phyloP scores from a whole-genome alignment of 2,888 invertebrate genomes.

The Falcaria lacertinaria region DNA sequence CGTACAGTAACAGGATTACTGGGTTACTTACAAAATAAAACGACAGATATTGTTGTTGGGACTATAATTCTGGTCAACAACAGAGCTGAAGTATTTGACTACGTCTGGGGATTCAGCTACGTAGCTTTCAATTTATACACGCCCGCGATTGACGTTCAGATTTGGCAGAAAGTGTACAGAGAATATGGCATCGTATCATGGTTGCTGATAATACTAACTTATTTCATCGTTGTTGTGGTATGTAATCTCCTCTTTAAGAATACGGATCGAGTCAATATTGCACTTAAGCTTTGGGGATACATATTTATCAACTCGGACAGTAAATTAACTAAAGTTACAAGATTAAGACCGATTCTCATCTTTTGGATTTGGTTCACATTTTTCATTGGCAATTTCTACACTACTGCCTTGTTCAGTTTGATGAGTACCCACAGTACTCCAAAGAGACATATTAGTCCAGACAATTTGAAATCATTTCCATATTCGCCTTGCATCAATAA shows the following conservation, averaged over 20 bases:
- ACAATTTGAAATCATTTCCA: constrained; percentile 26
- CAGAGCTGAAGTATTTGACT: constrained; percentile 45
- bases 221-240: constrained; percentile 21
- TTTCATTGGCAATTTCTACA: constrained; percentile 51
- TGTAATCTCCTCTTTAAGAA: constrained; percentile 17
- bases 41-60: constrained; percentile 41
- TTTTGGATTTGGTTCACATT: constrained; percentile 57
- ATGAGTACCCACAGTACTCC: constrained; percentile 36
- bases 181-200: constrained; percentile 42
- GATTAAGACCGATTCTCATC: constrained; percentile 34
- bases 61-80: constrained; percentile 43
- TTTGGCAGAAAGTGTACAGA: constrained; percentile 44
- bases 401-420: constrained; percentile 46
- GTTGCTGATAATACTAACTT: constrained; percentile 36
- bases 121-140: constrained; percentile 34
- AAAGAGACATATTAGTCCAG: constrained; percentile 20
- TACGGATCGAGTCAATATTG: constrained; percentile 21
- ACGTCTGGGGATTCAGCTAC: constrained; percentile 43
- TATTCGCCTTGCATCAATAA: constrained; percentile 44
- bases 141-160: constrained; percentile 26
- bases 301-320: constrained; percentile 36
- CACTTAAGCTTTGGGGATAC: constrained; percentile 43
- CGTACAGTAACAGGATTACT: constrained; percentile 42
- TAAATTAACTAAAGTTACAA: constrained; percentile 28
- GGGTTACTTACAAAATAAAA: constrained; percentile 27